A percentile compares a stretch with the other conserved stretches of the same genome.
These are phyloP conservation scores for Globodera rostochiensis DNA, from an alignment of 1,140 invertebrate genomes.

Conservation along the genomic window DNA sequence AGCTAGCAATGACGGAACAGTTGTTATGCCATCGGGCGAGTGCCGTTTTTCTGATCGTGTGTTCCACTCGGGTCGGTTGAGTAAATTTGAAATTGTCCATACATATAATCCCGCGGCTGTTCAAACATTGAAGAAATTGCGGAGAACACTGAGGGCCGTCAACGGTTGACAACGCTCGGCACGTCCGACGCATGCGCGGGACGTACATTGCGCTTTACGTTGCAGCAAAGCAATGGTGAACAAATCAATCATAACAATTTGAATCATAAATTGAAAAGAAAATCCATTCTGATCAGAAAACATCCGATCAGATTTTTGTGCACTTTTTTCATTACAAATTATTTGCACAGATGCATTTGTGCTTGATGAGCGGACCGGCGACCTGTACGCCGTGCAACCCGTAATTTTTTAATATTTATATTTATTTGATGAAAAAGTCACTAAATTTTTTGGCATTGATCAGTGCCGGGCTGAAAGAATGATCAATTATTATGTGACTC, in stretches of 20 bases:
- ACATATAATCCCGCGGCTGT: too few species aligned
- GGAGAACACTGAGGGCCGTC: slow-evolving; percentile 49
- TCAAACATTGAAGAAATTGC: slow-evolving; percentile 35
- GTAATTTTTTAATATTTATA: slow-evolving; percentile 49
- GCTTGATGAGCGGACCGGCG: slow-evolving; percentile 44
- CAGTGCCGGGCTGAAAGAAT: too few species aligned
- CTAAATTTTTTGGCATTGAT: neutral
- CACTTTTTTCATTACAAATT: neutral
- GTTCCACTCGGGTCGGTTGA: slow-evolving; percentile 39
- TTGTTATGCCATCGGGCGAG: neutral
- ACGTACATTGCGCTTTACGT: slow-evolving; percentile 35
- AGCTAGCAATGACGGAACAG: slow-evolving; percentile 2
- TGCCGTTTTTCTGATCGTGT: slow-evolving; percentile 51
- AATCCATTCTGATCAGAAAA: neutral
- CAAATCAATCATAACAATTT: neutral
- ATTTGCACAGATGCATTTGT: slow-evolving; percentile 55
- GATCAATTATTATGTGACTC: too few species aligned
- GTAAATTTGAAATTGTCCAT: too few species aligned
- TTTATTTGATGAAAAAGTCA: slow-evolving; percentile 25
- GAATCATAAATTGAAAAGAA: neutral
- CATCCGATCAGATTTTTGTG: neutral
- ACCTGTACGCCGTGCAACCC: slow-evolving; percentile 8
- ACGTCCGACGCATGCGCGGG: slow-evolving; percentile 34
- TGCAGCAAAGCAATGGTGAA: slow-evolving; percentile 41
- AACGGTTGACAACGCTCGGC: slow-evolving; percentile 41